Evolutionary conservation across 2,888 invertebrate genomes (phyloP), one percentile per base, ranked within the genome.

Genomic region (Amphipoea oculea): DNA sequence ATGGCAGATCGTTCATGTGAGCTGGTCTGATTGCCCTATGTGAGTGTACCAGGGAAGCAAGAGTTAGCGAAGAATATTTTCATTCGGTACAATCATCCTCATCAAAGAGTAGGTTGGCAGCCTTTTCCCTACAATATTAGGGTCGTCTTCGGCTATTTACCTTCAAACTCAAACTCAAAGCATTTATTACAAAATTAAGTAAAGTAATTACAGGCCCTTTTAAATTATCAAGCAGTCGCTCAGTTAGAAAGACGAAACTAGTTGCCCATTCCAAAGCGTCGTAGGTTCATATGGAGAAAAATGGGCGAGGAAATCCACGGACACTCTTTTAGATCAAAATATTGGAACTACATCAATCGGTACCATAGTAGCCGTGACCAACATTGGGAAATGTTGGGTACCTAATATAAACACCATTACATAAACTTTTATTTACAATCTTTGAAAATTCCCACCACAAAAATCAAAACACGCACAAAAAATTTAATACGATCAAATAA

Each of bases 401-500:
- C 23, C 12, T 36, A 69, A 29, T 29, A 68, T 17, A 20, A 54
- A 9, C 29, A 63, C 5, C 11, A 29, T 2, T 6, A 20, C 5
- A 66, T 4, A 36, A 66, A 42, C 4, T 40, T 20, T 29, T 45
- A n/a, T n/a, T n/a, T 12, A 62, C 48, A 69, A 45, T 48, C 0
- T 70, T 20, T 11, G 1, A 70, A 72, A 69, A 36, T 40, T 66
- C 60, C 62, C 42, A 72, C 62, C 68, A 70, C 23, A 78, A 67
- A 76, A 81, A 76, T 75, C 48, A 70, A 68, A 78, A 83, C 79
- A 76, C 48, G 62, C 45, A 74, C 67, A 73, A 66, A 71, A 65
- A 76, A 78, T 79, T 65, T 73, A 74, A 83, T 82, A 81, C 48
- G 60, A 75, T 78, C 65, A 79, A 87, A 82, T 88, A 84, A 88